Evolutionary conservation across 2,888 invertebrate genomes (phyloP).

Genomic region (Metacarcinus magister): DNA sequence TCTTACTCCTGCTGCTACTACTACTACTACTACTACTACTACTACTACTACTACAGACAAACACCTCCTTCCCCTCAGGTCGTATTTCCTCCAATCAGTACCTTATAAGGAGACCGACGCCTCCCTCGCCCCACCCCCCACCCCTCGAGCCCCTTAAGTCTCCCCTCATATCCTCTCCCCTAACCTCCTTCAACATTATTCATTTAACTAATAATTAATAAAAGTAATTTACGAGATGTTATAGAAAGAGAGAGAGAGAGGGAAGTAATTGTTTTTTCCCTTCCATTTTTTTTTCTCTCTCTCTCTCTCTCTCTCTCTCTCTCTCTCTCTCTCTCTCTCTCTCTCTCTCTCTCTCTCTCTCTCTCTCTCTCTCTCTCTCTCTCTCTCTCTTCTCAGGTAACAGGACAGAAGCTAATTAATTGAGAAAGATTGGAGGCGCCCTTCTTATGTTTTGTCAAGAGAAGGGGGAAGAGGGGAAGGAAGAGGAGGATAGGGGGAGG

Average conservation of each 20-base stretch:
- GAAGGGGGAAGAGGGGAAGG: not conserved
- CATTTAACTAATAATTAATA: not conserved
- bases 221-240: not conserved
- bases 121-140: not conserved
- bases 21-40: too few relatives aligned
- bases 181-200: not conserved
- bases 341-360: not conserved
- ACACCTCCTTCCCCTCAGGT: not conserved
- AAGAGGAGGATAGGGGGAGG: not conserved
- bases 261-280: not conserved
- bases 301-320: slow-evolving; percentile 22
- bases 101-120: too few relatives aligned
- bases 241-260: not conserved
- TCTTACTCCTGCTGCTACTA: too few relatives aligned
- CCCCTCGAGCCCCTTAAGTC: too few relatives aligned
- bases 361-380: not conserved
- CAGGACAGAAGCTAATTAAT: slow-evolving; percentile 8
- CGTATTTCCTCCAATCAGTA: slow-evolving; percentile 7
- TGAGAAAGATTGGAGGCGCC: not conserved
- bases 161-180: not conserved
- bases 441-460: slow-evolving; percentile 17
- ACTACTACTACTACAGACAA: not conserved
- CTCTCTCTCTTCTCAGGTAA: not conserved
- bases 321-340: not conserved
- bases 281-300: not conserved